Evolutionary conservation across 2,113 vertebrate species (phyloP), one percentile per base, ranked within the genome.

Genomic region (Pionites leucogaster): DNA sequence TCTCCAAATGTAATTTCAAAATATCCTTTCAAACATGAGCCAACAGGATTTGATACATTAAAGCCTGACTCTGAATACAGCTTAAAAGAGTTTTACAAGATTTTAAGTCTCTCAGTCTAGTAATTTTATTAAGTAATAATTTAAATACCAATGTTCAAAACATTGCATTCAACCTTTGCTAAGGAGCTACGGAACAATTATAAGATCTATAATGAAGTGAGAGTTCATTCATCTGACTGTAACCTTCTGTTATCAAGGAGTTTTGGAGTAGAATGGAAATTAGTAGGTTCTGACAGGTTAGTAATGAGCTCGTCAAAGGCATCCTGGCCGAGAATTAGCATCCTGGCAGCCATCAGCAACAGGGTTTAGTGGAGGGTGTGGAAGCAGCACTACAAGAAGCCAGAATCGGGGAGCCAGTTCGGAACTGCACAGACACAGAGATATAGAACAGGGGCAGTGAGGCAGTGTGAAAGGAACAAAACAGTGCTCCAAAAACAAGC

Each of bases 401-500:
- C 39, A 63, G 20, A 31, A 27, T n/a, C 31, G 33, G n/a, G 5
- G 6, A 17, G 0, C 1, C 39, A 49, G 59, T 57, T 52, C 41
- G 20, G 28, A 88, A 78, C 28, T 41, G 39, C 24, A 72, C 11
- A 35, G 17, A 28, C 7, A 33, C 0, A 39, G 41, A 35, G 17
- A 28, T 8, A 33, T 0, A 35, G 41, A 74, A 62, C 5, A 28
- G 83, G 49, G 8, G 23, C 17, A 72, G 17, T 18, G 41, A 80
- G 31, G 31, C 5, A 46, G 46, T 0, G 0, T 2, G 13, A 59
- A 7, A 50, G 35, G 47, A 83, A 65, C 33, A 23, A 84, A 60
- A 82, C 2, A 12, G 55, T 39, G 19, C 28, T 74, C 15, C 47
- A 71, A 46, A 91, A 92, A 11, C 33, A 92, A 82, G 22, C 39